Evolutionary conservation across 2,797 vertebrate genomes (phyloP), one percentile per base, ranked within the genome.

Genomic region (Somateria mollissima): DNA sequence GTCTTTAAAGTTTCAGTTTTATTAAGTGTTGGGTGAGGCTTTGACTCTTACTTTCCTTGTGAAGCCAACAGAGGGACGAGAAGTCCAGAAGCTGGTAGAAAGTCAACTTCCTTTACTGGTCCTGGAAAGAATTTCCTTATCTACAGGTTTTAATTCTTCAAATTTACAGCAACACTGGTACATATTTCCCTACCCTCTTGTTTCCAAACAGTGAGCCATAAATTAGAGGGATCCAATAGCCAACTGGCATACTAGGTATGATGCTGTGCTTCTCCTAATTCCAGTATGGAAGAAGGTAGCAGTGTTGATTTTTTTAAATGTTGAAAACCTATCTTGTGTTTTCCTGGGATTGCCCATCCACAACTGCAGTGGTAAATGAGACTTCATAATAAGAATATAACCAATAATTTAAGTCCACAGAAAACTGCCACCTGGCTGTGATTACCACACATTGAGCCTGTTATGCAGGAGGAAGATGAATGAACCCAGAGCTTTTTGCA

Each of bases 91-190:
- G 47, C 73, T 36, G 13, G 17, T n/a, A 94, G 67, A 87, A 93
- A 54, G 36, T 53, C 47, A 74, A 67, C 57, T 89, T 78, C 67
- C 19, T 54, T 95, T 89, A 92, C 57, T 85, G 65, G 65, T 93
- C 88, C 84, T 92, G 93, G 92, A 94, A 95, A 93, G 89, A 94
- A 95, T 92, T 93, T 85, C 67, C 92, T 95, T 90, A 92, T 92
- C 92, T 93, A 51, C 13, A 49, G 56, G 70, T 90, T 79, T 64
- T 87, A 94, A 93, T 89, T 94, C 90, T 77, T 95, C 71, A 74
- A 45, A 49, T 62, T 79, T 73, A 84, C n/a, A 84, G 89, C 87
- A 86, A 84, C 76, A 64, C 41, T 71, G 80, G 25, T 54, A 11
- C 41, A 70, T 32, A 24, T 60, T 57, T 89, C 58, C 53, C 57